Conservation (phyloP, 2,888 invertebrate species). For the Nomada hirtipes region DNA sequence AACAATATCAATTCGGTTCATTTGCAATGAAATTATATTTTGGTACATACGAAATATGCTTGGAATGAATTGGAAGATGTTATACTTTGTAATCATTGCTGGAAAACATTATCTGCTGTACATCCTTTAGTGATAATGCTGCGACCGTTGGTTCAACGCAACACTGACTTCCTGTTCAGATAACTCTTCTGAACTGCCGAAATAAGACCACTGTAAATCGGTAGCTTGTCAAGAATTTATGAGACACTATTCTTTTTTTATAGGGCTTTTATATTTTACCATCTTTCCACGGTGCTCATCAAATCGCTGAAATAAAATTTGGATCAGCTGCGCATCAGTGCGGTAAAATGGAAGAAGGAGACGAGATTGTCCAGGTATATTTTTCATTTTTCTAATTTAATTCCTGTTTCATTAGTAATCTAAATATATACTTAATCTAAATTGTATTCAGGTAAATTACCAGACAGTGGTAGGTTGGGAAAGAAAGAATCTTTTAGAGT, state of each 20-base stretch:
- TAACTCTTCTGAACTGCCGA: slow-evolving; percentile 42
- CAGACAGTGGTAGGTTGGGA: slow-evolving; percentile 93
- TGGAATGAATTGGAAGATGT: slow-evolving; percentile 1
- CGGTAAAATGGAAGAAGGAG: slow-evolving; percentile 96
- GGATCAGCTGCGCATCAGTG: slow-evolving; percentile 97
- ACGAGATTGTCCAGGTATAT: slow-evolving; percentile 97
- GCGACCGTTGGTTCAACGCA: slow-evolving; percentile 40
- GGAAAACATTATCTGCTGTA: slow-evolving; percentile 40
- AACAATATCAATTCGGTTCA: slow-evolving; percentile 1
- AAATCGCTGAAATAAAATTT: slow-evolving; percentile 95
- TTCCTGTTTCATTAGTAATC: slow-evolving; percentile 20
- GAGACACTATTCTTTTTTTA: slow-evolving; percentile 51
- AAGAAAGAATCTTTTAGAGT: slow-evolving; percentile 90
- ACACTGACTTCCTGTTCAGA: slow-evolving; percentile 69
- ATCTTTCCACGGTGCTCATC: slow-evolving; percentile 91
- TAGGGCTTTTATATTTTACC: slow-evolving; percentile 95
- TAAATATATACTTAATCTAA: slow-evolving; percentile 25
- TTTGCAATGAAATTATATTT: not conserved
- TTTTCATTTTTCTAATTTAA: slow-evolving; percentile 9
- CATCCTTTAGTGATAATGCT: slow-evolving; percentile 68
- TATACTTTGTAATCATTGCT: slow-evolving; percentile 5
- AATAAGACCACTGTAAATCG: not conserved
- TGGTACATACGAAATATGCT: slow-evolving; percentile 4
- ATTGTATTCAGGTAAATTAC: slow-evolving; percentile 87
- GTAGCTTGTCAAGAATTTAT: slow-evolving; percentile 11